Percentiles rank a stretch among this genome's conserved stretches.
Evolutionary conservation across 2,888 invertebrate genomes (phyloP).

Genomic region (Timandra comae): DNA sequence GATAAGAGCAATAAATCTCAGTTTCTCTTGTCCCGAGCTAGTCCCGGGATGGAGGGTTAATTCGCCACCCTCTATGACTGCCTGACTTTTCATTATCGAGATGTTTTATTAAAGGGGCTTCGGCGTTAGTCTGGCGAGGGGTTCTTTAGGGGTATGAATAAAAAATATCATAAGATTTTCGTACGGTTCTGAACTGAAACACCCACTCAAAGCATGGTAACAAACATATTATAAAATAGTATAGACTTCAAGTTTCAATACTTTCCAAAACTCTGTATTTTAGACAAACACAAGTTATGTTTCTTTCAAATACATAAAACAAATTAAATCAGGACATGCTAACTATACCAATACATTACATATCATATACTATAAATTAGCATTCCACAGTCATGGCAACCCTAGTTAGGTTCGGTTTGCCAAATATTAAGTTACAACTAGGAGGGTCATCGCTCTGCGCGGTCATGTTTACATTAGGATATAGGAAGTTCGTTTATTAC

Average conservation of each 20-base stretch:
- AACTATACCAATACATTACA: no score
- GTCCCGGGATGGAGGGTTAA: conserved; percentile 50
- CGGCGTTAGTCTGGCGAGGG: conserved; percentile 44
- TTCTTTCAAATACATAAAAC: no score
- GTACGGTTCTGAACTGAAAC: no score
- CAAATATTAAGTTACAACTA: conserved; percentile 53
- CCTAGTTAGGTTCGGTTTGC: conserved; percentile 27
- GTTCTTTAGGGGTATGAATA: conserved; percentile 49
- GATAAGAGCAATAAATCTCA: conserved; percentile 43
- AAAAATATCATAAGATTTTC: conserved; percentile 9
- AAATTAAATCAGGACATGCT: no score
- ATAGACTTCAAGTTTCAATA: no score
- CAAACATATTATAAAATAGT: no score
- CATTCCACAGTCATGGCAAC: conserved; percentile 30
- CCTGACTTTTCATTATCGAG: conserved; percentile 78
- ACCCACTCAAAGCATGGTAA: no score
- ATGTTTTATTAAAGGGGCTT: conserved; percentile 76
- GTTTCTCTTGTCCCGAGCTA: conserved; percentile 35
- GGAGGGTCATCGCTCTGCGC: conserved; percentile 52
- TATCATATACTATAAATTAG: no score
- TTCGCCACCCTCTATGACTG: conserved; percentile 71
- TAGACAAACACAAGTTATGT: no score
- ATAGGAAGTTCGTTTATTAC: conserved; percentile 59
- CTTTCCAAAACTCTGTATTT: no score
- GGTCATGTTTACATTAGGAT: conserved; percentile 64